Base-by-base conservation (phyloP, 2,888 invertebrate genomes). In the Eulithis prunata region DNA sequence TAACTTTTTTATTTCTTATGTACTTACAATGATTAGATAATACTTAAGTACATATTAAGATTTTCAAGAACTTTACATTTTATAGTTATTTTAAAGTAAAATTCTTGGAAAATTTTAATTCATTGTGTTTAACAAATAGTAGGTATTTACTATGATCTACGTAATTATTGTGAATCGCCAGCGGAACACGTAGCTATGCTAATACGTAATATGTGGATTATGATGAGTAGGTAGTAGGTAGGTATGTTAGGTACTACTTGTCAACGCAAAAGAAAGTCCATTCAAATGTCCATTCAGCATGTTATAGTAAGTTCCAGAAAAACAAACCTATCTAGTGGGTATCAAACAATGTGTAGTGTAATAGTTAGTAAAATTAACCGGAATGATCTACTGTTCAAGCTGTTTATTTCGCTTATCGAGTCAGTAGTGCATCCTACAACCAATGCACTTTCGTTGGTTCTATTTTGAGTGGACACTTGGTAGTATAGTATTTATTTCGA, bases 401-500 rank as follows among this genome's bases (percentile, higher is more conserved):
- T 54, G 59, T 65, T 57, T 63, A 57, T 65, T 69, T 68, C 14
- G n/a, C 67, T 65, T 59, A 58, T 65, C 62, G 59, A 60, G 61
- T 58, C 61, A 67, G 73, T 69, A 61, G 59, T 71, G 77, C 79
- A 80, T 72, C 73, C 74, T 38, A 38, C 36, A 71, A 62, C 74
- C 46, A 71, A 62, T 82, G 81, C 81, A 84, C 81, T 83, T 82
- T 82, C 76, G 77, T 72, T 73, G 77, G 62, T 69, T 79, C 84
- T 90, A 90, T 89, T 89, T 87, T 78, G 70, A 61, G 84, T 83
- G 80, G 79, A 66, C 78, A 69, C 78, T 83, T 82, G 77, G 69
- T 77, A 69, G 81, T 83, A 80, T 76, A 49, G 49, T 49, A 81
- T 86, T 83, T 89, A 89, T 90, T 90, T 89, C 73, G 80, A 82